These are phyloP conservation scores for Eulemur rufifrons DNA, from an alignment of 2,113 vertebrate genomes.

Conservation along the genomic window DNA sequence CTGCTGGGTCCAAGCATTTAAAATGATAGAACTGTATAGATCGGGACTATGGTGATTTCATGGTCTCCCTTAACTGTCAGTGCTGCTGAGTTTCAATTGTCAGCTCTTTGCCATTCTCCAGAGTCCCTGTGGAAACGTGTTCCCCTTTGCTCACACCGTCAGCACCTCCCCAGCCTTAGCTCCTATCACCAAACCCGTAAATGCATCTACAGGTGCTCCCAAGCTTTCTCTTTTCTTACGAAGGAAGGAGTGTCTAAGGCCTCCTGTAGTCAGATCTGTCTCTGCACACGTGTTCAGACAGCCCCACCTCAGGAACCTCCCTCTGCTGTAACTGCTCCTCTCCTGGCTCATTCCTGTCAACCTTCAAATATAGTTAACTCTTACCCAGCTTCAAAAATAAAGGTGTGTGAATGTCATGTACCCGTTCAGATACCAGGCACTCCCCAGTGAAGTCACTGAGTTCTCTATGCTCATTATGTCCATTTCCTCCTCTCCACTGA, in stretches of 20 bases:
- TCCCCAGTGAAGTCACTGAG: background rate
- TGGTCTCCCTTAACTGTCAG: background rate
- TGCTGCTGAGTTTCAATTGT: background rate
- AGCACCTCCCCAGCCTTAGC: background rate
- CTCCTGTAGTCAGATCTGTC: background rate
- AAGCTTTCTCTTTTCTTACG: background rate
- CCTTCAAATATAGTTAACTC: background rate
- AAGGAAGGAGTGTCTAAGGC: background rate
- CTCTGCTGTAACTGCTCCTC: background rate
- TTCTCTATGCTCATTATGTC: background rate
- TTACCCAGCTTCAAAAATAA: background rate
- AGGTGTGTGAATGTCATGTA: background rate
- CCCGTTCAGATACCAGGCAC: background rate
- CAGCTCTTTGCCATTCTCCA: background rate
- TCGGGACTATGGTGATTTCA: background rate
- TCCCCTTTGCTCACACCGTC: background rate
- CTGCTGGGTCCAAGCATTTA: background rate
- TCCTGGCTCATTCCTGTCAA: background rate
- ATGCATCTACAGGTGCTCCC: too few species aligned
- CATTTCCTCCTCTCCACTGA: background rate
- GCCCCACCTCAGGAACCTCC: background rate
- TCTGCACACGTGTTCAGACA: background rate
- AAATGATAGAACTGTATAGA: background rate
- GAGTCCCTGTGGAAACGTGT: background rate
- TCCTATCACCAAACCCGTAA: background rate